Evolutionary conservation across 1,140 invertebrate species (phyloP).

Genomic region (Colletes latitarsis): DNA sequence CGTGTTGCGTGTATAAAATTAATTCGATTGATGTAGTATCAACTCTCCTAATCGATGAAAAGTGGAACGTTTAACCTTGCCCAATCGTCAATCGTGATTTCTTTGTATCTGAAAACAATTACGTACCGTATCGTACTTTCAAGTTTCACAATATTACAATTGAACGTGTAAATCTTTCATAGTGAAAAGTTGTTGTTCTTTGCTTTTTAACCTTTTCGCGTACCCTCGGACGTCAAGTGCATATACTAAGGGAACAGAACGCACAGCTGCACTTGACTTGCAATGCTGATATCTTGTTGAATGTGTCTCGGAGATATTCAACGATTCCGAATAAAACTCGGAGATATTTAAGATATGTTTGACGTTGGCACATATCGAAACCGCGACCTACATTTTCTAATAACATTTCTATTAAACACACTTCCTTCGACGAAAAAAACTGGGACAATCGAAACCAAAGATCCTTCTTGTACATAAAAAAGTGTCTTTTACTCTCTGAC

Average conservation of each 20-base stretch:
- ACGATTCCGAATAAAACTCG: slow-evolving; percentile 48
- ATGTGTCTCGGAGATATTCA: slow-evolving; percentile 56
- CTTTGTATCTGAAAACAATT: not conserved
- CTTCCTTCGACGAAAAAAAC: slow-evolving; percentile 1
- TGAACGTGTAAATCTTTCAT: not conserved
- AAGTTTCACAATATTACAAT: not conserved
- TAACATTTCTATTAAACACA: slow-evolving; percentile 48
- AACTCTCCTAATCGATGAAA: not conserved
- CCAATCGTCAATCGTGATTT: too few relatives aligned
- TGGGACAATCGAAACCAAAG: not conserved
- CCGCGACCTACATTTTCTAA: slow-evolving; percentile 37
- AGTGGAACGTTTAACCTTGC: too few relatives aligned
- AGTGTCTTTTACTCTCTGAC: too few relatives aligned
- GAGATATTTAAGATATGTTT: slow-evolving; percentile 55
- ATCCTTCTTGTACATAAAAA: not conserved
- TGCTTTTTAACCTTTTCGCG: slow-evolving; percentile 44
- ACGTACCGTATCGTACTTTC: too few relatives aligned
- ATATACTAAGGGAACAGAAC: slow-evolving; percentile 45
- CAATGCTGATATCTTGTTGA: slow-evolving; percentile 52
- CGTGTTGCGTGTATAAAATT: not conserved
- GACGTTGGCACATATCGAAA: slow-evolving; percentile 52
- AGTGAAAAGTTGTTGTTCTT: slow-evolving; percentile 17
- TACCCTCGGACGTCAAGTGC: slow-evolving; percentile 48
- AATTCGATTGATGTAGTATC: not conserved
- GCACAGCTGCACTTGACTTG: slow-evolving; percentile 57